phyloP scores from a whole-genome alignment of 37 sponge, comb jelly and placozoan species.

The Theonella swinhoei region DNA sequence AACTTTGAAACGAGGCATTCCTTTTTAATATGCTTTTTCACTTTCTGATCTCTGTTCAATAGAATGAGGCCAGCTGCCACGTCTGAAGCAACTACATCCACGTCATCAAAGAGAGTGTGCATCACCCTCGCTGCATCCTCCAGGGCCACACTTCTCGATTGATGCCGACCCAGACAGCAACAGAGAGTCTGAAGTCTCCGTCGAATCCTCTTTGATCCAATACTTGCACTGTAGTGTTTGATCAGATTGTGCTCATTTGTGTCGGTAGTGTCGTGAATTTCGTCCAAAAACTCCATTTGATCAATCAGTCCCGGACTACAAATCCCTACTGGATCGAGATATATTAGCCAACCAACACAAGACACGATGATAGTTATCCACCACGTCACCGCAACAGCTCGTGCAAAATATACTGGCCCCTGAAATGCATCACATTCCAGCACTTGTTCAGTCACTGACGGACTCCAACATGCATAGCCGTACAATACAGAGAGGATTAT shows the following conservation, averaged over 20 bases:
- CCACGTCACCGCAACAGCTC: not conserved
- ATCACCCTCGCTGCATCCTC: constrained; percentile 22
- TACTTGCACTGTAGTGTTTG: not conserved
- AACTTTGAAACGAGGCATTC: not conserved
- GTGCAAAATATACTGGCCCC: constrained; percentile 25
- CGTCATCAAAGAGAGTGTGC: constrained; percentile 24
- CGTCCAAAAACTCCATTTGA: not conserved
- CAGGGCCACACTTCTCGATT: not conserved
- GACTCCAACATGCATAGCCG: constrained; percentile 9
- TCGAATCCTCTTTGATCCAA: not conserved
- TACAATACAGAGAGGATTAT: not conserved
- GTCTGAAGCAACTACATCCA: constrained; percentile 15
- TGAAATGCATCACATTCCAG: constrained; percentile 10
- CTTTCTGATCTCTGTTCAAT: constrained; percentile 22
- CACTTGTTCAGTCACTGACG: not conserved
- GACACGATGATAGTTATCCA: constrained; percentile 4
- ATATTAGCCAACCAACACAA: not conserved
- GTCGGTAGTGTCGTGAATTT: not conserved
- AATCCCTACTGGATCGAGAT: constrained; percentile 22
- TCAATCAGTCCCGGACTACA: constrained; percentile 6
- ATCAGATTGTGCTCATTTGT: not conserved
- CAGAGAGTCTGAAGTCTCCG: not conserved
- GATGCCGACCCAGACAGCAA: not conserved
- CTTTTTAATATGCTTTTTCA: not conserved
- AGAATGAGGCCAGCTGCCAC: constrained; percentile 25